A percentile compares a stretch with the other conserved stretches of the same genome.
These are phyloP conservation scores for Torymus tubicola DNA, from an alignment of 2,888 invertebrate genomes.

Conservation along the genomic window DNA sequence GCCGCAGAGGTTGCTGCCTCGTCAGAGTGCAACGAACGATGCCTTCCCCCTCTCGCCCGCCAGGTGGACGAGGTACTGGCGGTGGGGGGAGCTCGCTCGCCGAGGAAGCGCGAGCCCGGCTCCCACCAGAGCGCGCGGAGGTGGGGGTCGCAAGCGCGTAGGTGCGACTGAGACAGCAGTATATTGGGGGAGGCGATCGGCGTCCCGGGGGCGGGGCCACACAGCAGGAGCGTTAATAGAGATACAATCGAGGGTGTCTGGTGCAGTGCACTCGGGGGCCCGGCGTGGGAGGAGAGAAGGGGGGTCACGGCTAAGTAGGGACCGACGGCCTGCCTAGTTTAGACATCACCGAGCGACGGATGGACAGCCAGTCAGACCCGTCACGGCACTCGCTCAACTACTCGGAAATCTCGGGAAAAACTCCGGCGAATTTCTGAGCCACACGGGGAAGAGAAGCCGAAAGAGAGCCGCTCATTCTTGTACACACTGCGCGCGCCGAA, in stretches of 20 bases:
- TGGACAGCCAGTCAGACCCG: constrained; percentile 76
- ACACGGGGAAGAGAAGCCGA: background rate
- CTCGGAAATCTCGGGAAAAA: constrained; percentile 73
- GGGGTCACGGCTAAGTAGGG: constrained; percentile 72
- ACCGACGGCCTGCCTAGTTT: constrained; percentile 74
- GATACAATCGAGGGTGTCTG: constrained; percentile 76
- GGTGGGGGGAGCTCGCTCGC: background rate
- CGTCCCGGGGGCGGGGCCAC: constrained; percentile 67
- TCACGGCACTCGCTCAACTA: constrained; percentile 75
- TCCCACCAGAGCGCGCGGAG: constrained; percentile 44
- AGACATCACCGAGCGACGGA: constrained; percentile 77
- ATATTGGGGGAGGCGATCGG: constrained; percentile 48
- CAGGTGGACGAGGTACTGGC: background rate
- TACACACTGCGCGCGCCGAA: no score
- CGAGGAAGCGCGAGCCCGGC: constrained; percentile 2
- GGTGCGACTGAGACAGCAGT: constrained; percentile 30
- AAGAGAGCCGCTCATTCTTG: no score
- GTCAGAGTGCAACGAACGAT: constrained; percentile 31
- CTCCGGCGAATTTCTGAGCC: constrained; percentile 53
- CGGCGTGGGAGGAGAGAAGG: constrained; percentile 67
- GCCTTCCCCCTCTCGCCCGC: no score
- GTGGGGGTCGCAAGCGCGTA: constrained; percentile 49
- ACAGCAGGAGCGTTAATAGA: constrained; percentile 73
- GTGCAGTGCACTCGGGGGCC: constrained; percentile 68
- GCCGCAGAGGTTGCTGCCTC: background rate